A percentile compares a stretch with the other conserved stretches of the same genome.
Evolutionary conservation across 2,888 invertebrate genomes (phyloP).

Genomic region (Trachelus stipa): DNA sequence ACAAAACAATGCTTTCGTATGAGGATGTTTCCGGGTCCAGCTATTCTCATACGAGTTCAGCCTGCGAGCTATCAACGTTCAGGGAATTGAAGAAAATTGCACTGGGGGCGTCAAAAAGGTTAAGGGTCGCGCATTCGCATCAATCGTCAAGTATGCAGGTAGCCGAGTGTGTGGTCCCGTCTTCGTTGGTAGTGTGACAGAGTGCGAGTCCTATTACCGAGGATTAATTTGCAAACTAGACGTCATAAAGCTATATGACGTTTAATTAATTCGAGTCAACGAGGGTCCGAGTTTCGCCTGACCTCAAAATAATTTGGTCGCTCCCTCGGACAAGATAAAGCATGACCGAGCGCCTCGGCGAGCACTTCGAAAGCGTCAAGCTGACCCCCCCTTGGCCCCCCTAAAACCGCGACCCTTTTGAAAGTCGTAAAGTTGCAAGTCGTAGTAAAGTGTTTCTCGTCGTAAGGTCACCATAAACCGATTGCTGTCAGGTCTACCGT

Average conservation of each 20-base stretch:
- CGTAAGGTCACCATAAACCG: neutral
- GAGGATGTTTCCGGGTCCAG: neutral
- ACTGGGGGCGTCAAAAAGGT: neutral
- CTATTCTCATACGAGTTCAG: neutral
- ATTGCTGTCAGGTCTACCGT: neutral
- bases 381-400: slow-evolving; percentile 20
- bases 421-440: slow-evolving; percentile 41
- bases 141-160: neutral
- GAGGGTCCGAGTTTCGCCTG: slow-evolving; percentile 34
- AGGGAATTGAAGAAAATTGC: neutral
- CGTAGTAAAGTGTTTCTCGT: neutral
- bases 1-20: neutral
- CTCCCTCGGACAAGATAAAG: slow-evolving; percentile 29
- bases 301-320: slow-evolving; percentile 34
- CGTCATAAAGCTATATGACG: slow-evolving; percentile 38
- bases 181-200: slow-evolving; percentile 12
- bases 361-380: slow-evolving; percentile 28
- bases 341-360: slow-evolving; percentile 19
- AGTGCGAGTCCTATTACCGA: slow-evolving; percentile 29
- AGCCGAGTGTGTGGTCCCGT: slow-evolving; percentile 28
- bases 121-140: neutral
- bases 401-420: slow-evolving; percentile 40
- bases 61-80: neutral
- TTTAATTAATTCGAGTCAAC: slow-evolving; percentile 43
- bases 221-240: slow-evolving; percentile 45